phyloP scores from a whole-genome alignment of 1,140 invertebrate species.

The Dendroctonus valens region DNA sequence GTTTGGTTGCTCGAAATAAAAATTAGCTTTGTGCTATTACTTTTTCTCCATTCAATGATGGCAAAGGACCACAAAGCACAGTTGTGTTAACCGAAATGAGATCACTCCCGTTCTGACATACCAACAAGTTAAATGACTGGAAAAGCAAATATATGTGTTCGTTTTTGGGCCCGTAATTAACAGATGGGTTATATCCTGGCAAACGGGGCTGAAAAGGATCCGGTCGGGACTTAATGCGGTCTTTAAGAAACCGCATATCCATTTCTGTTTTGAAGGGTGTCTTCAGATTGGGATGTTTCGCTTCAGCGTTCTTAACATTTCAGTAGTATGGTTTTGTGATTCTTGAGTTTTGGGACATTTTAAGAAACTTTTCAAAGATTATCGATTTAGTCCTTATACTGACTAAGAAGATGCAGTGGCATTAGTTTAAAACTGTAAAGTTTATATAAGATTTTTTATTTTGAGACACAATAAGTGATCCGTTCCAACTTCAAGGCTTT shows the following conservation, averaged over 20 bases:
- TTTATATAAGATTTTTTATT: no score
- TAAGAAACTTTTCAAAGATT: not conserved
- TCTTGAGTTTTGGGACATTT: not conserved
- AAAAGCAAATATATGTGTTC: not conserved
- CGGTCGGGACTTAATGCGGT: constrained; percentile 16
- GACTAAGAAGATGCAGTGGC: no score
- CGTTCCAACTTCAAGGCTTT: no score
- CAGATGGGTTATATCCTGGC: constrained; percentile 17
- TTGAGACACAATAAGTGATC: no score
- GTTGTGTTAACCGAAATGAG: no score
- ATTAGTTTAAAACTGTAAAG: no score
- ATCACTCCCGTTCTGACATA: no score
- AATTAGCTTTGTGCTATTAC: no score
- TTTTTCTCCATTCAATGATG: no score
- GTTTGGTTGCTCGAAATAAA: no score
- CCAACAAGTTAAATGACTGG: no score
- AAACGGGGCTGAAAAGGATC: constrained; percentile 22
- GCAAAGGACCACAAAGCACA: no score
- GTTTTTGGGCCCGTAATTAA: constrained; percentile 19
- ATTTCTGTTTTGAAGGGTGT: not conserved
- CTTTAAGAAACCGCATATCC: constrained; percentile 9
- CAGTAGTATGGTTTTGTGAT: not conserved
- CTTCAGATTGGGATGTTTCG: not conserved
- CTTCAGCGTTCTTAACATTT: not conserved
- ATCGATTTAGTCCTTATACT: not conserved